Conservation (phyloP, 2,797 vertebrate genomes). For the Capromys pilorides region DNA sequence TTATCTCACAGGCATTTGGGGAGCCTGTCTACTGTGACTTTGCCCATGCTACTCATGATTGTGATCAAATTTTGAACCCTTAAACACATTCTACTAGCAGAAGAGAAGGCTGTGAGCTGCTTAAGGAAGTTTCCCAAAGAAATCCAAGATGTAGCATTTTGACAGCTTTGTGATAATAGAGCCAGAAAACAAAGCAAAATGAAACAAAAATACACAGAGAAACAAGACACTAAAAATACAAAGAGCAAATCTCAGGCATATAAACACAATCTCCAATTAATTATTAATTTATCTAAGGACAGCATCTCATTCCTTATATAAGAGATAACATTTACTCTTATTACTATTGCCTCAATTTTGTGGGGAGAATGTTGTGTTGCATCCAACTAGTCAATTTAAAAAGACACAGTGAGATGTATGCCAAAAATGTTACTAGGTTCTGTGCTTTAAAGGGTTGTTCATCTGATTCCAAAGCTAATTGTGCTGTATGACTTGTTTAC, state of each 20-base stretch:
- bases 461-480: neutral
- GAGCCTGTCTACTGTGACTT: neutral
- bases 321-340: neutral
- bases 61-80: neutral
- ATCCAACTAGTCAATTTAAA: constrained; percentile 4
- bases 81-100: neutral
- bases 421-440: constrained; percentile 1
- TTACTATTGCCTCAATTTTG: neutral
- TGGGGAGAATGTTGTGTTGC: constrained; percentile 13
- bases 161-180: neutral
- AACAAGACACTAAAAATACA: neutral
- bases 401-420: constrained; percentile 1
- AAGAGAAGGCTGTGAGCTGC: neutral
- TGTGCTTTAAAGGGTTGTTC: constrained; percentile 24
- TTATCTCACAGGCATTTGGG: neutral
- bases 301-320: neutral
- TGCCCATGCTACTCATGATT: neutral
- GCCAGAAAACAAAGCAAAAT: neutral
- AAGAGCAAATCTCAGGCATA: neutral
- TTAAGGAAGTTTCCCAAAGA: neutral
- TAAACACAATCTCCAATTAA: neutral
- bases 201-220: neutral
- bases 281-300: neutral
- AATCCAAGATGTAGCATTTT: neutral
- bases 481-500: neutral